Conservation (phyloP, 2,797 vertebrate genomes). For the Cheirogaleus major region DNA sequence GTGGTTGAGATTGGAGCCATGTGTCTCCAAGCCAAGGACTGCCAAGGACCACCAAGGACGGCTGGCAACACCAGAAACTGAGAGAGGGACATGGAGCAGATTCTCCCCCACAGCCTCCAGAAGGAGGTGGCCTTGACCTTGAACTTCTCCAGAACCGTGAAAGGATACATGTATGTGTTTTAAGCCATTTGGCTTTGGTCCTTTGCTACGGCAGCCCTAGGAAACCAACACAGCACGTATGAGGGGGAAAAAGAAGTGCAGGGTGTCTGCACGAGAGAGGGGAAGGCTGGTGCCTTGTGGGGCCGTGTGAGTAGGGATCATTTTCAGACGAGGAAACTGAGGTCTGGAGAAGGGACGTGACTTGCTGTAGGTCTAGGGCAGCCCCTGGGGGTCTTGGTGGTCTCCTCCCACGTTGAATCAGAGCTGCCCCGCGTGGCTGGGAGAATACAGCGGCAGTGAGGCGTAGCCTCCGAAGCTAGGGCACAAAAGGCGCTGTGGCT, state of each 20-base stretch:
- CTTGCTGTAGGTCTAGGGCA: too few relatives aligned
- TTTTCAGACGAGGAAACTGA: background rate
- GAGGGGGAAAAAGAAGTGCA: background rate
- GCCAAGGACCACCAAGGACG: fast-evolving
- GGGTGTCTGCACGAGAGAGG: background rate
- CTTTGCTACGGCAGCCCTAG: too few relatives aligned
- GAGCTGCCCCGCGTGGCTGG: background rate
- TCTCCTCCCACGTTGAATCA: too few relatives aligned
- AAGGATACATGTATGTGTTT: too few relatives aligned
- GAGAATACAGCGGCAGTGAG: background rate
- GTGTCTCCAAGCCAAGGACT: background rate
- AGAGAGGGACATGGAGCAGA: too few relatives aligned
- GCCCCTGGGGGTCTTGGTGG: background rate
- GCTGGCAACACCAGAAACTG: background rate
- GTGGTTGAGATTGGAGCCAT: background rate
- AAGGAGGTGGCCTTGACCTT: background rate
- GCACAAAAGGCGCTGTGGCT: background rate
- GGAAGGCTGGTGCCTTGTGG: background rate
- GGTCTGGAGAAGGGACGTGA: background rate
- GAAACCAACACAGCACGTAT: too few relatives aligned
- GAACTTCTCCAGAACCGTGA: background rate
- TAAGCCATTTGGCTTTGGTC: background rate
- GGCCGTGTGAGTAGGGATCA: too few relatives aligned
- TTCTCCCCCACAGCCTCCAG: background rate
- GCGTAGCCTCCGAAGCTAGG: background rate